Conservation (phyloP, 2,113 vertebrate species). For the Tor tambroides region DNA sequence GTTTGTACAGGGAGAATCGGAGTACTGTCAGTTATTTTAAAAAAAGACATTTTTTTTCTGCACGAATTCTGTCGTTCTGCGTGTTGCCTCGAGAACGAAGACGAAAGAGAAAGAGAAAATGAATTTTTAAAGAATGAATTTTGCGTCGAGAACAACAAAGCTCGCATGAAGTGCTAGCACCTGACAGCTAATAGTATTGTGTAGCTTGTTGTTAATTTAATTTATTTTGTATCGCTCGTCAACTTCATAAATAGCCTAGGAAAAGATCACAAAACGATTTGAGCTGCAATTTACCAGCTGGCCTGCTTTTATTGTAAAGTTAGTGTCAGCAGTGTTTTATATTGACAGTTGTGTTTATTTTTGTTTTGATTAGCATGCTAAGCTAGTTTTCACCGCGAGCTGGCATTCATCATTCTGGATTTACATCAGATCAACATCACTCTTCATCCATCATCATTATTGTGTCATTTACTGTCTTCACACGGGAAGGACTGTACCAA, state of each 20-base stretch:
- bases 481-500: background rate
- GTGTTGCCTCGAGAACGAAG: background rate
- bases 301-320: background rate
- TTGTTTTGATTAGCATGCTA: slow-evolving; percentile 42
- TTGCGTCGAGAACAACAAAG: background rate
- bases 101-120: background rate
- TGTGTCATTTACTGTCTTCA: background rate
- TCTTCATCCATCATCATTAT: background rate
- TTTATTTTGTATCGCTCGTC: background rate
- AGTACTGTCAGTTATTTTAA: slow-evolving; percentile 42
- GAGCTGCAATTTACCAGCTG: background rate
- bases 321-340: background rate
- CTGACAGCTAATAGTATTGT: slow-evolving; percentile 2
- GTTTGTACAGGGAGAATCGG: slow-evolving; percentile 33
- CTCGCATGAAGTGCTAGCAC: background rate
- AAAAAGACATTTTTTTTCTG: background rate
- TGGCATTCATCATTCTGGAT: background rate
- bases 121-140: background rate
- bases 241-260: background rate
- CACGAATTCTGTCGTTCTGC: background rate
- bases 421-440: background rate
- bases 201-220: background rate
- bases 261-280: background rate
- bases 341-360: background rate
- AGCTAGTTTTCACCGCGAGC: background rate